phyloP scores from a whole-genome alignment of 2,888 invertebrate species.

The Idaea dimidiata region DNA sequence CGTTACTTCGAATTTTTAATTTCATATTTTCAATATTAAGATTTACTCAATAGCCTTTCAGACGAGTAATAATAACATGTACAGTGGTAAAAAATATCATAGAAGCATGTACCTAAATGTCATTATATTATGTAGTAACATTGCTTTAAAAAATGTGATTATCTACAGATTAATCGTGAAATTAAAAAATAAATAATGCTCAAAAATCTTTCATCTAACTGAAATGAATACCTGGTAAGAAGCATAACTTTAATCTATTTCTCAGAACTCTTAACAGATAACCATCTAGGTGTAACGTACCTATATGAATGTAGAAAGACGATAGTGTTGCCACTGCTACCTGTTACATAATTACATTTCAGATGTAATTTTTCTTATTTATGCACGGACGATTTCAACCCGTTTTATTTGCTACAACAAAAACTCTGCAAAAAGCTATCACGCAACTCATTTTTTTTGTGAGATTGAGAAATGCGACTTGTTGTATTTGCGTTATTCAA shows the following conservation, averaged over 20 bases:
- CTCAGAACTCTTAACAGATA: not conserved
- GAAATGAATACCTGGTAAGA: not conserved
- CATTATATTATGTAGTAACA: not conserved
- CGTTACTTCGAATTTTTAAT: not conserved
- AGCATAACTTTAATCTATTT: not conserved
- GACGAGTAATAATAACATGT: too few relatives aligned
- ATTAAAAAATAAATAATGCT: not conserved
- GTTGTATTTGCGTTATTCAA: not conserved
- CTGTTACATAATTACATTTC: constrained; percentile 38
- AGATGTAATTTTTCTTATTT: constrained; percentile 43
- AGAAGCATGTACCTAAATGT: not conserved
- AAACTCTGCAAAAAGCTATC: constrained; percentile 36
- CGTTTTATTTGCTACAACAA: constrained; percentile 28
- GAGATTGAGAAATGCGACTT: constrained; percentile 25
- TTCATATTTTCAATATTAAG: too few relatives aligned
- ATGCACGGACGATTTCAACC: constrained; percentile 49
- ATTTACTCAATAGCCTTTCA: too few relatives aligned
- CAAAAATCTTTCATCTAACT: not conserved
- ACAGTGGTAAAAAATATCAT: too few relatives aligned
- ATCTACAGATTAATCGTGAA: constrained; percentile 3
- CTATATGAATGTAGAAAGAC: not conserved
- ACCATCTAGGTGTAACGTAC: not conserved
- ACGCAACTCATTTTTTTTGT: constrained; percentile 37
- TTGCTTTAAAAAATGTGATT: not conserved
- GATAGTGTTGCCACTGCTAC: constrained; percentile 11